phyloP scores from a whole-genome alignment of 2,113 vertebrate genomes.

The Scopus umbretta region DNA sequence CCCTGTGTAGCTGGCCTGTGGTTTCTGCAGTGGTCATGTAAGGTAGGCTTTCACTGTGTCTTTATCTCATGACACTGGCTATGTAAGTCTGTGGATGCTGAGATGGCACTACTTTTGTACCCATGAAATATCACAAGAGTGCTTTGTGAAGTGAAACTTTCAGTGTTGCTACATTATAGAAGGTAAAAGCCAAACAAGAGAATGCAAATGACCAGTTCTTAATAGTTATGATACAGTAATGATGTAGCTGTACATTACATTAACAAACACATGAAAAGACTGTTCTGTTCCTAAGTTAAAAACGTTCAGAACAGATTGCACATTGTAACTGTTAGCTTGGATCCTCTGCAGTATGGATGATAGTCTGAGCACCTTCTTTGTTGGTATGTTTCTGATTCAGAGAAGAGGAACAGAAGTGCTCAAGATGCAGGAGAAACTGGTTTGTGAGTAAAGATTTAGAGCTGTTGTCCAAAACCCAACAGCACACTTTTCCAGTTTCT shows the following conservation, averaged over 20 bases:
- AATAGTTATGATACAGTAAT: not conserved
- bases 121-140: not conserved
- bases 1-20: not conserved
- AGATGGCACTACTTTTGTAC: not conserved
- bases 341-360: not conserved
- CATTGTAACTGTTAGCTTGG: not conserved
- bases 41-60: not conserved
- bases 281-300: not conserved
- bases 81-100: not conserved
- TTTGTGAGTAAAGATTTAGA: not conserved
- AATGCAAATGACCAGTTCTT: not conserved
- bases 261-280: not conserved
- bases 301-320: no score
- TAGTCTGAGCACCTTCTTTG: not conserved
- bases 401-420: not conserved
- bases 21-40: not conserved
- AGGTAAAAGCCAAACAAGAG: not conserved
- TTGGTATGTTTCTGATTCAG: not conserved
- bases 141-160: not conserved
- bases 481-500: not conserved
- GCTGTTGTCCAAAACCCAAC: not conserved
- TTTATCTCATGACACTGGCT: not conserved
- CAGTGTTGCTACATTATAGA: not conserved
- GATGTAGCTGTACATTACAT: not conserved
- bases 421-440: not conserved